These are phyloP conservation scores for Trachurus trachurus DNA, from an alignment of 2,797 vertebrate species.

Conservation along the genomic window DNA sequence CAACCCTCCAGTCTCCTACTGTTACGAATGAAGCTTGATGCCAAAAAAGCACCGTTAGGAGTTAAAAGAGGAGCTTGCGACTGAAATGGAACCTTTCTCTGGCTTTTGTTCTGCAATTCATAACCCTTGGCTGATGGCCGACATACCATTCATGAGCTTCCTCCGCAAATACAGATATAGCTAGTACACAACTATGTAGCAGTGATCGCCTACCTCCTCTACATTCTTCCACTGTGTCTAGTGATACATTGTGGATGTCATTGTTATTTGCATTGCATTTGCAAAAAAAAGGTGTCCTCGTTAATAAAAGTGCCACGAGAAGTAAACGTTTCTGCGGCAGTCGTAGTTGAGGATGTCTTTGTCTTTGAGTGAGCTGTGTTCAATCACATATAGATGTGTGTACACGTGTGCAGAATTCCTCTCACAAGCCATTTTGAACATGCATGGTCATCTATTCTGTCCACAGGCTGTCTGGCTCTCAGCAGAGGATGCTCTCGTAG, in stretches of 20 bases:
- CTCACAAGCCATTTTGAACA: conserved; percentile 79
- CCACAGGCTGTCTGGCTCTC: conserved; percentile 70
- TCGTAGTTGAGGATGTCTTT: conserved; percentile 48
- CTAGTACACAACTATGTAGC: conserved; percentile 49
- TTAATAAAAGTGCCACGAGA: conserved; percentile 63
- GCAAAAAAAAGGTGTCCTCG: conserved; percentile 56
- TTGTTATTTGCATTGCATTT: conserved; percentile 80
- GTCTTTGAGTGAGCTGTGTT: conserved; percentile 72
- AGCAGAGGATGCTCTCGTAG: conserved; percentile 58
- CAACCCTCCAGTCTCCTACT: not conserved
- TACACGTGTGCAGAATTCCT: conserved; percentile 70
- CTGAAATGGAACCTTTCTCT: conserved; percentile 67
- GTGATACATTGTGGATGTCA: conserved; percentile 64
- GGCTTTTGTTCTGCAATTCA: conserved; percentile 56
- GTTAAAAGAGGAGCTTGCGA: conserved; percentile 45
- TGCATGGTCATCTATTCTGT: conserved; percentile 75
- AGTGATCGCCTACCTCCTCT: conserved; percentile 56
- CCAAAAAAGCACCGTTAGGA: conserved; percentile 24
- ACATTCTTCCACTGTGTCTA: conserved; percentile 73
- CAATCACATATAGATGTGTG: conserved; percentile 25
- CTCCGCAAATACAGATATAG: conserved; percentile 55
- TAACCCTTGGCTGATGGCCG: conserved; percentile 54
- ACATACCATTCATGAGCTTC: conserved; percentile 58
- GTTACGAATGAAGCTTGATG: conserved; percentile 24
- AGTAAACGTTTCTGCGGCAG: conserved; percentile 73